phyloP scores from a whole-genome alignment of 2,113 vertebrate genomes.

The Cricetomys ansorgei region DNA sequence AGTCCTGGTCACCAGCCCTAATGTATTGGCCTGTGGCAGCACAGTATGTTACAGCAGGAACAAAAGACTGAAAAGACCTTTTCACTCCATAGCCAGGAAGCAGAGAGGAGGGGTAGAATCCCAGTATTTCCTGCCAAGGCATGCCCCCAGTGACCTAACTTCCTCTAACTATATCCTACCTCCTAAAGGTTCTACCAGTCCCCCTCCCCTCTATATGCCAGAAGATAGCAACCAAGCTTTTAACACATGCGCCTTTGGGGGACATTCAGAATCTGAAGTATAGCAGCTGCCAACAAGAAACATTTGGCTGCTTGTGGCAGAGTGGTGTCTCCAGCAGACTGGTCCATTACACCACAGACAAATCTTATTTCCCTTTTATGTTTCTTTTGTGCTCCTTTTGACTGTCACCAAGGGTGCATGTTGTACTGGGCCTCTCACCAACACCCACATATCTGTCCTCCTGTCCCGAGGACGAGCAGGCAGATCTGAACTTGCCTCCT shows the following conservation, averaged over 20 bases:
- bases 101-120: background rate
- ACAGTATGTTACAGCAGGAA: background rate
- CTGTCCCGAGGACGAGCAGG: background rate
- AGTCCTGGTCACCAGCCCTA: background rate
- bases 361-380: background rate
- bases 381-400: background rate
- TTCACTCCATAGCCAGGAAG: background rate
- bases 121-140: background rate
- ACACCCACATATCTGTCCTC: background rate
- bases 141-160: background rate
- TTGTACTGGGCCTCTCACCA: background rate
- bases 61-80: background rate
- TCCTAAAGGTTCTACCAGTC: background rate
- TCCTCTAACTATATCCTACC: background rate
- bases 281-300: background rate
- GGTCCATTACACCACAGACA: background rate
- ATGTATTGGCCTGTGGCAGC: background rate
- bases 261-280: background rate
- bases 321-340: background rate
- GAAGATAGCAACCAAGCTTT: background rate
- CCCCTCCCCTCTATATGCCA: background rate
- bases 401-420: background rate
- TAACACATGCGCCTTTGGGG: background rate
- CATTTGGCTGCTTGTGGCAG: background rate
- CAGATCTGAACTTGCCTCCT: conserved; percentile 11